These are phyloP conservation scores for Rhodophaea formosa DNA, from an alignment of 2,888 invertebrate species.

Conservation along the genomic window DNA sequence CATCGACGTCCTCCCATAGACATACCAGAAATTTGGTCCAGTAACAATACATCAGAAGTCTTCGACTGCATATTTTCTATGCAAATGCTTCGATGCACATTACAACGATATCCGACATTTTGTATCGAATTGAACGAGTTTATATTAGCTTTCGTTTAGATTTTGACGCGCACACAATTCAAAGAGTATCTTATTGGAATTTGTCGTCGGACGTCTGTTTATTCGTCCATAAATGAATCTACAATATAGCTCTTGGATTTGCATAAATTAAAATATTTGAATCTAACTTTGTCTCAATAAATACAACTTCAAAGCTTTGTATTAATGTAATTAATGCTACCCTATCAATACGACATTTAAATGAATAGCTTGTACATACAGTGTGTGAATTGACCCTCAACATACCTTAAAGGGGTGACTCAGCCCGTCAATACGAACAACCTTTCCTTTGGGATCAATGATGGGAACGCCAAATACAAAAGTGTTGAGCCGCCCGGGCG, in stretches of 20 bases:
- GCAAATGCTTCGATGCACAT: conserved; percentile 50
- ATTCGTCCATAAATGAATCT: conserved; percentile 13
- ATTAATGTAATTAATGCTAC: no score
- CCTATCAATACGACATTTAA: no score
- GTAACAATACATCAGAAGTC: neutral
- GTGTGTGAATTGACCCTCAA: no score
- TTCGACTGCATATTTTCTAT: conserved; percentile 39
- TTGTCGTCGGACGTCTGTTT: conserved; percentile 15
- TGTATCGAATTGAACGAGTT: conserved; percentile 38
- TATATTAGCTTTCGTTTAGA: conserved; percentile 47
- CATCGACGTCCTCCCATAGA: no score
- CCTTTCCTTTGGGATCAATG: no score
- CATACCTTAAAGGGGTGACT: no score
- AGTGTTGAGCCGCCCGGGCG: no score
- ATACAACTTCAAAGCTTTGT: neutral
- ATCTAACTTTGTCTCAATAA: neutral
- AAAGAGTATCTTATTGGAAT: conserved; percentile 31
- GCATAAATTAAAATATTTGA: conserved; percentile 6
- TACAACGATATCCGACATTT: conserved; percentile 44
- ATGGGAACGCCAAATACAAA: no score
- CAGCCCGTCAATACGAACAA: no score
- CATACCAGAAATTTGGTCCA: neutral
- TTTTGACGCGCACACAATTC: conserved; percentile 35
- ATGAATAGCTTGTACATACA: no score
- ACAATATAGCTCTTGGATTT: conserved; percentile 10